Evolutionary conservation across 2,797 vertebrate species (phyloP), one percentile per base, ranked within the genome.

Genomic region (Sebastes iracundus): DNA sequence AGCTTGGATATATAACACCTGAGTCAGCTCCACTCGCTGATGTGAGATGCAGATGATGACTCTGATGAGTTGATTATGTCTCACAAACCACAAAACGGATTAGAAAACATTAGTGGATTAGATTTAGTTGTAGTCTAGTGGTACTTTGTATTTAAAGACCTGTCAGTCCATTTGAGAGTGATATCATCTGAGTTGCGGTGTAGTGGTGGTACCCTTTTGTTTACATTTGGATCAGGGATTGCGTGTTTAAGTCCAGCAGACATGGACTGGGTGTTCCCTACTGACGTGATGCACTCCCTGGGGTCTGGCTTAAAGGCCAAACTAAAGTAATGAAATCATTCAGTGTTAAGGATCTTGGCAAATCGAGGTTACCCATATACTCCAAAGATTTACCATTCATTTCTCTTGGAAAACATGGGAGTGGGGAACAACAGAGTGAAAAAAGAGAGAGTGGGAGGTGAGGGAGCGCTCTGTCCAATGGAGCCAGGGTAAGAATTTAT

Each of bases 401-500:
- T 87, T 90, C 79, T 87, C 75, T 87, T 82, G 87, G 80, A 91
- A 88, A 90, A 89, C 81, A 87, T 49, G 68, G 81, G 72, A 83
- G 77, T 80, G 53, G 61, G 49, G 81, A 86, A 81, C 78, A 83
- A 58, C 81, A 80, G 87, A 72, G 89, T 64, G 75, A 76, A 88
- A 78, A 70, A 42, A 70, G 59, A 84, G 75, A 85, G 87, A 87
- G 90, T 87, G 90, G 91, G 90, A 91, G 87, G 82, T 91, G 88
- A 94, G 85, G 86, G 90, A 91, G 83, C 81, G 89, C 90, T 91
- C 81, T 32, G 53, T 93, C 88, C 91, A 91, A 81, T 85, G 90
- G 90, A 93, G 93, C 87, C 91, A 83, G 89, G 75, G 77, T 82
- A 91, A 95, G 89, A 95, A 95, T 95, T 95, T 95, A 95, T 92